Evolutionary conservation across 2,888 invertebrate species (phyloP).

Genomic region (Xestia c-nigrum): DNA sequence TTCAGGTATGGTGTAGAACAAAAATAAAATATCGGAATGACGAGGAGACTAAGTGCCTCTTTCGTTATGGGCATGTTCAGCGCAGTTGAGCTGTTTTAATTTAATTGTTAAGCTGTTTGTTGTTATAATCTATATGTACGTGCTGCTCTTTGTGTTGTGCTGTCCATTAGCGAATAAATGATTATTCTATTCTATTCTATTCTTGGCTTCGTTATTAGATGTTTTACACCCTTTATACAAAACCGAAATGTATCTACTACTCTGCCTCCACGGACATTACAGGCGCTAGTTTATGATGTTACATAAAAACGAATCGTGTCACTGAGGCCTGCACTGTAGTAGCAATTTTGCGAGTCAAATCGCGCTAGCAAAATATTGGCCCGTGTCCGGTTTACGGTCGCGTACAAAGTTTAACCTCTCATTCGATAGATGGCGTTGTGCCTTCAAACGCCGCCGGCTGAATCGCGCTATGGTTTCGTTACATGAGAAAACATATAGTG

Average conservation of each 20-base stretch:
- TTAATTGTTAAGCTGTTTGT: too few relatives aligned
- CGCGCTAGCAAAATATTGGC: not conserved
- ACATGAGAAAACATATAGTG: not conserved
- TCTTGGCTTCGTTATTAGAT: too few relatives aligned
- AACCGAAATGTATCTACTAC: not conserved
- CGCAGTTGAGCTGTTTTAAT: too few relatives aligned
- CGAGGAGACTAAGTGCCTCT: too few relatives aligned
- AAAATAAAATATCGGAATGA: too few relatives aligned
- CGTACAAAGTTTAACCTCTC: not conserved
- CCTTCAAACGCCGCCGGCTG: not conserved
- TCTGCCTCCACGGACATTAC: not conserved
- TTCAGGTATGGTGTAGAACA: too few relatives aligned
- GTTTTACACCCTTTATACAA: too few relatives aligned
- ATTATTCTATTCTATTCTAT: too few relatives aligned
- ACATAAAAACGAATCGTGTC: not conserved
- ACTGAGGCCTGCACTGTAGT: not conserved
- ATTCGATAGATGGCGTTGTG: constrained; percentile 11
- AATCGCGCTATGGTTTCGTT: constrained; percentile 23
- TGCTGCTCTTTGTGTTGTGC: too few relatives aligned
- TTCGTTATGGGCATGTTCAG: too few relatives aligned
- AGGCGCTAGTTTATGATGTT: not conserved
- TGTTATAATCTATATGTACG: too few relatives aligned
- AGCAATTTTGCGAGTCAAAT: not conserved
- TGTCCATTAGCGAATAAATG: too few relatives aligned
- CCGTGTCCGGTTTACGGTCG: not conserved